Percentiles rank a stretch among this genome's conserved stretches.
Conservation (phyloP, 2,888 invertebrate genomes). For the Tachina fera region DNA sequence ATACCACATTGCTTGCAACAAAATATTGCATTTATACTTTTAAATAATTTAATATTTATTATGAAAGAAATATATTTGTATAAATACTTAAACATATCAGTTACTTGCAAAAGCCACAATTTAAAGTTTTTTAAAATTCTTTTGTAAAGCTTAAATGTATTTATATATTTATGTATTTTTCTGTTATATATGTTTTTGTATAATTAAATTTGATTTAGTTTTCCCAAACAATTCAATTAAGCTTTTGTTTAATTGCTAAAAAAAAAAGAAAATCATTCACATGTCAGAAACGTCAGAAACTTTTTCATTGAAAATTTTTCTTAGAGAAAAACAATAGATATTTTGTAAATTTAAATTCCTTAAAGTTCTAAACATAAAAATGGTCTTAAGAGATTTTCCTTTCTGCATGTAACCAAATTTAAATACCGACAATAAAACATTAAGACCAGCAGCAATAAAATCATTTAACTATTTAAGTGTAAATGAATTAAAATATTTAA, state of each 20-base stretch:
- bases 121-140: too few relatives aligned
- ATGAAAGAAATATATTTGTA: too few relatives aligned
- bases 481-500: slow-evolving; percentile 16
- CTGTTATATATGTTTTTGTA: neutral
- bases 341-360: slow-evolving; percentile 33
- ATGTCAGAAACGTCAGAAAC: slow-evolving; percentile 24
- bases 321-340: neutral
- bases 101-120: too few relatives aligned
- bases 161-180: neutral
- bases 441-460: neutral
- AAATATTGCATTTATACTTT: too few relatives aligned
- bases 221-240: slow-evolving; percentile 49
- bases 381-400: slow-evolving; percentile 3
- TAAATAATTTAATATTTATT: too few relatives aligned
- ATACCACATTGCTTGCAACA: too few relatives aligned
- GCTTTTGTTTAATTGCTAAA: slow-evolving; percentile 30
- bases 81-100: too few relatives aligned
- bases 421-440: neutral
- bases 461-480: slow-evolving; percentile 33
- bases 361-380: slow-evolving; percentile 4
- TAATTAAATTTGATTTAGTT: slow-evolving; percentile 5
- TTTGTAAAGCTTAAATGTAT: neutral
- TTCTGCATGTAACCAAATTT: slow-evolving; percentile 1
- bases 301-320: slow-evolving; percentile 20
- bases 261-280: slow-evolving; percentile 51